phyloP scores from a whole-genome alignment of 2,113 vertebrate genomes.

The Prunella fulvescens region DNA sequence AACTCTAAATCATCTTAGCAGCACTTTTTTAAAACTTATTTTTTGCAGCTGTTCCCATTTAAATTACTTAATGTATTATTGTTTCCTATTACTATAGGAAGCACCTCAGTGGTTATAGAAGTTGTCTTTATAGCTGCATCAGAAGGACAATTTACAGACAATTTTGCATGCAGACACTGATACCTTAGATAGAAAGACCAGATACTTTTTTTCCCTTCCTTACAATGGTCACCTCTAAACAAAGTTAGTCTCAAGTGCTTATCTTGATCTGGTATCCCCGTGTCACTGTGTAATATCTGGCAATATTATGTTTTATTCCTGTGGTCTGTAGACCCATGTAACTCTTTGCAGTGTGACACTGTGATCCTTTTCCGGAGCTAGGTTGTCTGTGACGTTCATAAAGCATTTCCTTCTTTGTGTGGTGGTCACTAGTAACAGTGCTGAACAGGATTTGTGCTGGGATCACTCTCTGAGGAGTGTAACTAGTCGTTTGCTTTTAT shows the following conservation, averaged over 20 bases:
- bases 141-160: background rate
- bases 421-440: background rate
- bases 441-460: background rate
- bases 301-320: background rate
- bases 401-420: background rate
- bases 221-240: background rate
- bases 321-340: background rate
- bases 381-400: background rate
- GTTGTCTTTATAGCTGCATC: background rate
- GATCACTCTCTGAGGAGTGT: background rate
- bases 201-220: background rate
- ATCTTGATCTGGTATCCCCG: background rate
- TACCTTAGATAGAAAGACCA: background rate
- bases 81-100: background rate
- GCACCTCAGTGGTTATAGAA: background rate
- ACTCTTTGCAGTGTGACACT: background rate
- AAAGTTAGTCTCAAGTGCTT: accelerated
- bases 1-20: background rate
- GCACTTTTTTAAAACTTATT: accelerated
- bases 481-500: background rate
- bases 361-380: background rate
- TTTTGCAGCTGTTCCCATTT: background rate
- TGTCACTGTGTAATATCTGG: background rate
- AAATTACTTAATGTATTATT: background rate
- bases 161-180: background rate